These are phyloP conservation scores for Pissodes strobi DNA, from an alignment of 1,140 invertebrate genomes.

Conservation along the genomic window DNA sequence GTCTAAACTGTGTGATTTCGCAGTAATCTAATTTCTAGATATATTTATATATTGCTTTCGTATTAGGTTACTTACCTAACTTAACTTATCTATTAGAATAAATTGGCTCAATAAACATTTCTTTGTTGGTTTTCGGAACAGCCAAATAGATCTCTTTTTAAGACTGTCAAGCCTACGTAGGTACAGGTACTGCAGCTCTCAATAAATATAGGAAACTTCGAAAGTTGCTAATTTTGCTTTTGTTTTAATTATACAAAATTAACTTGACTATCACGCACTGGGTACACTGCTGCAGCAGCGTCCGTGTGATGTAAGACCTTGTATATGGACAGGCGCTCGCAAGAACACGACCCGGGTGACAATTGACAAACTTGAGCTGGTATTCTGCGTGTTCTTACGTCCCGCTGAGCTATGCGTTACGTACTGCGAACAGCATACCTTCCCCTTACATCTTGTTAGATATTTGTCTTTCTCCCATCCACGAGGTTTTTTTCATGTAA, in stretches of 20 bases:
- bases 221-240: not conserved
- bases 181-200: too few relatives aligned
- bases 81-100: too few relatives aligned
- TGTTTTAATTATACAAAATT: constrained; percentile 3
- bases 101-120: too few relatives aligned
- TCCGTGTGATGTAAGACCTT: constrained; percentile 47
- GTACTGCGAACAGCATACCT: constrained; percentile 48
- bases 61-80: too few relatives aligned
- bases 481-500: constrained; percentile 41
- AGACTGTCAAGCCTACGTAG: too few relatives aligned
- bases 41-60: too few relatives aligned
- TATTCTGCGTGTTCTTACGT: constrained; percentile 47
- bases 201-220: too few relatives aligned
- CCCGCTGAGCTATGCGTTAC: constrained; percentile 52
- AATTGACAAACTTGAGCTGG: constrained; percentile 53
- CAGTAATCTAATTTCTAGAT: too few relatives aligned
- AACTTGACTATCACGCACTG: constrained; percentile 1
- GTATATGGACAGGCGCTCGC: constrained; percentile 47
- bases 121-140: too few relatives aligned
- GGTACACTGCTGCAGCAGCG: constrained; percentile 16
- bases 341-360: constrained; percentile 51
- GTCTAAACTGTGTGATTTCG: too few relatives aligned
- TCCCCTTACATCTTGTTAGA: constrained; percentile 51
- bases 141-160: too few relatives aligned
- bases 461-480: constrained; percentile 47